Base-by-base conservation (phyloP, 2,888 invertebrate genomes). In the Adelognathus sp. region DNA sequence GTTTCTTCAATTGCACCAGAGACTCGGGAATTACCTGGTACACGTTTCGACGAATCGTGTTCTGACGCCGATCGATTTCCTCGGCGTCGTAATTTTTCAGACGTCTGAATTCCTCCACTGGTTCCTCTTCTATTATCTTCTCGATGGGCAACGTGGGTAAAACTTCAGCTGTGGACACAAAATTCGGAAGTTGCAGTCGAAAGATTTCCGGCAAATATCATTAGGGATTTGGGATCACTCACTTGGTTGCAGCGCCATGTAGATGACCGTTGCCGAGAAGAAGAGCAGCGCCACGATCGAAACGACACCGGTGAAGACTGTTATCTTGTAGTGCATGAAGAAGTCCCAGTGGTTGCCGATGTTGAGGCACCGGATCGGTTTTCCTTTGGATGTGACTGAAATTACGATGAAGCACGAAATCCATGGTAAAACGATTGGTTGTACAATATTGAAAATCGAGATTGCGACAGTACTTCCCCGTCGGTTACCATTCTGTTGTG, bases 201-300 rank as follows among this genome's bases (percentile, higher is more conserved):
- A 3, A n/a, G 5, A 60, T 71, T 70, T 44, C 18, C 18, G 46
- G 11, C n/a, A 24, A 24, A 56, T 7, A 3, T n/a, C 3, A 54
- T 11, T 44, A 7, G 36, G 18, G 21, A 21, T 24, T 31, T n/a
- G 31, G 14, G 11, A n/a, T 14, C 66, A 64, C 74, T 78, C 44
- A 81, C 81, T 72, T 3, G 64, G 54, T 66, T 60, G 58, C n/a
- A 70, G 5, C 14, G 74, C 7, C 41, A 60, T 56, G 52, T 70
- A 73, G 60, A 72, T 52, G 11, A 81, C 58, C 27, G 63, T 56
- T 3, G 61, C 41, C 7, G 64, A 46, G 16, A 70, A 69, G 1
- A 81, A 9, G 11, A 72, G 50, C 3, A 76, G 41, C 5, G 50
- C 54, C n/a, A 73, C 6, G 5, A 76, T 56, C 41, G 63, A 61